Evolutionary conservation across 2,797 vertebrate species (phyloP).

Genomic region (Manis javanica): DNA sequence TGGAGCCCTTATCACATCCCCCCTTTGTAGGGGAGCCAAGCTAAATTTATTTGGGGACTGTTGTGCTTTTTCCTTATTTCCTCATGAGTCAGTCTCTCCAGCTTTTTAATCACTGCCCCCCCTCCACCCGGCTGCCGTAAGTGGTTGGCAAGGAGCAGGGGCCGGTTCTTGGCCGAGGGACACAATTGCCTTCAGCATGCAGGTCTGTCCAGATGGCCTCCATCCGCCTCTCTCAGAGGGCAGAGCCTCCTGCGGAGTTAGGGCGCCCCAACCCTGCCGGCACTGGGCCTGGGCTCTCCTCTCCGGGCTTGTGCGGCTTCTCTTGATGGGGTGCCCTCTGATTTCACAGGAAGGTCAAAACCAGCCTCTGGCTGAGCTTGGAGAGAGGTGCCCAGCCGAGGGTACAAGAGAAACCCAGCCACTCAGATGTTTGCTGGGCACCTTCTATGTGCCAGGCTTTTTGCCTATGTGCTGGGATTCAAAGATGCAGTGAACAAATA

Average conservation of each 20-base stretch:
- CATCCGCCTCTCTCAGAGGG: not conserved
- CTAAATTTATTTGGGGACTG: constrained; percentile 79
- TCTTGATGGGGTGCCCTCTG: not conserved
- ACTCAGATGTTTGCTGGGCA: not conserved
- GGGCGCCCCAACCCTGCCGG: not conserved
- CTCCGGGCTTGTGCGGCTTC: not conserved
- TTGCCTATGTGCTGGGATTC: not conserved
- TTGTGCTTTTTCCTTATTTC: constrained; percentile 80
- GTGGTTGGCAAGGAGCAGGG: constrained; percentile 3
- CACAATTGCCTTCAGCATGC: not conserved
- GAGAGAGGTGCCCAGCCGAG: not conserved
- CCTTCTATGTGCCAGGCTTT: not conserved
- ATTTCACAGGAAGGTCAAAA: not conserved
- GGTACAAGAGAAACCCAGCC: not conserved
- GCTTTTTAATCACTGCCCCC: constrained; percentile 81
- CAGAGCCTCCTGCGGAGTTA: not conserved
- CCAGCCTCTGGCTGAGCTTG: not conserved
- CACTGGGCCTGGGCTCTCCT: not conserved
- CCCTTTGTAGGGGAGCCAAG: constrained; percentile 81
- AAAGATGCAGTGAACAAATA: not conserved
- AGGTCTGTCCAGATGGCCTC: not conserved
- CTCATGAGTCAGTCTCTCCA: constrained; percentile 81
- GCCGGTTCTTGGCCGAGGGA: not conserved
- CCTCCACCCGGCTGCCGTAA: constrained; percentile 26
- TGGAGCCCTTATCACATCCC: constrained; percentile 72